phyloP scores from a whole-genome alignment of 2,113 vertebrate species.

The Tonatia bakeri region DNA sequence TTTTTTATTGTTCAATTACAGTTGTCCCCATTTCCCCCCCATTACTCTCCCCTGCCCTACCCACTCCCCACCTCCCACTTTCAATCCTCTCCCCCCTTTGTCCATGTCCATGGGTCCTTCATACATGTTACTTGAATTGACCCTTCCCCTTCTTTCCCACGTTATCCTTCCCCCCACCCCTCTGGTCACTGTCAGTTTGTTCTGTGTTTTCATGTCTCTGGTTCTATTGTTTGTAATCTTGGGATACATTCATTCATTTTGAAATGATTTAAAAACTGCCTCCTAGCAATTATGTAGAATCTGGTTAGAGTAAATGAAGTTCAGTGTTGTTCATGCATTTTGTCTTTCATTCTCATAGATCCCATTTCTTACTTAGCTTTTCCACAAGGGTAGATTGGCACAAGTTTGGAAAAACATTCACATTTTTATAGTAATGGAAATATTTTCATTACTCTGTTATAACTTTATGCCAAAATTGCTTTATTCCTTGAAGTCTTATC shows the following conservation, averaged over 20 bases:
- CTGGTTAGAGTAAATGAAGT: not conserved
- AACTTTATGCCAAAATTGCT: not conserved
- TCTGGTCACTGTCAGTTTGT: too few relatives aligned
- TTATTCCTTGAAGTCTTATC: not conserved
- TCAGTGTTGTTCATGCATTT: not conserved
- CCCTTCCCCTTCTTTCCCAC: too few relatives aligned
- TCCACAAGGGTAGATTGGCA: not conserved
- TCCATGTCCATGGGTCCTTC: too few relatives aligned
- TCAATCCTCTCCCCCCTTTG: too few relatives aligned
- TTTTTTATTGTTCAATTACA: too few relatives aligned
- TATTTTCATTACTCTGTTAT: not conserved
- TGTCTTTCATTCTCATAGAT: not conserved
- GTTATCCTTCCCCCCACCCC: too few relatives aligned
- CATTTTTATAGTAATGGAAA: not conserved
- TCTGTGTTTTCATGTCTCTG: too few relatives aligned
- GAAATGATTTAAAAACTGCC: not conserved
- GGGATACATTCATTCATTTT: constrained; percentile 14
- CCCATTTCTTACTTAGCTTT: not conserved
- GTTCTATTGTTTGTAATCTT: not conserved
- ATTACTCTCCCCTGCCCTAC: too few relatives aligned
- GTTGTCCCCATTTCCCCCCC: too few relatives aligned
- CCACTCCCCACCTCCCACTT: too few relatives aligned
- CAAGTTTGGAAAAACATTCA: constrained; percentile 3
- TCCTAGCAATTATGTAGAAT: not conserved
- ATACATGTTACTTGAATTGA: too few relatives aligned